Evolutionary conservation across 2,113 vertebrate genomes (phyloP).

Genomic region (Saccopteryx bilineata): DNA sequence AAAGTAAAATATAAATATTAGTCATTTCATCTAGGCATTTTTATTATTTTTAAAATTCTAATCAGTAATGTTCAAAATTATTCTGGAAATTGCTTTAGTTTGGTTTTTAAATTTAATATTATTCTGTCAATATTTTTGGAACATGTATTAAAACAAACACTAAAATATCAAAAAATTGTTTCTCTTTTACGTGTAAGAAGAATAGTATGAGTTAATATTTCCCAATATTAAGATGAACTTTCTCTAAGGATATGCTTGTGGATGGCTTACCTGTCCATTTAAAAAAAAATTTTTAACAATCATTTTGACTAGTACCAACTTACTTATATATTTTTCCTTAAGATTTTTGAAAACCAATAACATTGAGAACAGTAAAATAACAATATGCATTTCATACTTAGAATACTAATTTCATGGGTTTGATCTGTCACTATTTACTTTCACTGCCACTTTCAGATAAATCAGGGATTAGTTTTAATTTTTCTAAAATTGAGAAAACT

Average conservation of each 20-base stretch:
- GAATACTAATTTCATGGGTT: neutral
- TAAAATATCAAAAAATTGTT: neutral
- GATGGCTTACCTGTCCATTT: neutral
- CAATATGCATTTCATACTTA: neutral
- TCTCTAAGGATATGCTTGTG: neutral
- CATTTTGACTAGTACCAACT: neutral
- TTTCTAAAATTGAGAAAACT: neutral
- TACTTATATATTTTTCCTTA: neutral
- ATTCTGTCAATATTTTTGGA: accelerated
- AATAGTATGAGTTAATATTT: neutral
- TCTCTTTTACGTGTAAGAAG: neutral
- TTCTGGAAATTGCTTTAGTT: neutral
- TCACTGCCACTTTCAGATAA: neutral
- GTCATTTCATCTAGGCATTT: neutral
- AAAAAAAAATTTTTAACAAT: neutral
- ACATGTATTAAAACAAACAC: neutral
- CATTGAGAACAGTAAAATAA: neutral
- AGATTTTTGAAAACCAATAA: neutral
- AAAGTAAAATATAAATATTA: conserved; percentile 3
- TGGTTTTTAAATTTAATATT: conserved; percentile 5
- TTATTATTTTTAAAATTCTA: neutral
- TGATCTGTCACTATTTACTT: neutral
- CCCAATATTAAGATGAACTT: neutral
- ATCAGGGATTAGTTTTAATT: neutral
- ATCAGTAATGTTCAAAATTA: neutral